Evolutionary conservation across 2,797 vertebrate genomes (phyloP).

Genomic region (Gobionotothen gibberifrons): DNA sequence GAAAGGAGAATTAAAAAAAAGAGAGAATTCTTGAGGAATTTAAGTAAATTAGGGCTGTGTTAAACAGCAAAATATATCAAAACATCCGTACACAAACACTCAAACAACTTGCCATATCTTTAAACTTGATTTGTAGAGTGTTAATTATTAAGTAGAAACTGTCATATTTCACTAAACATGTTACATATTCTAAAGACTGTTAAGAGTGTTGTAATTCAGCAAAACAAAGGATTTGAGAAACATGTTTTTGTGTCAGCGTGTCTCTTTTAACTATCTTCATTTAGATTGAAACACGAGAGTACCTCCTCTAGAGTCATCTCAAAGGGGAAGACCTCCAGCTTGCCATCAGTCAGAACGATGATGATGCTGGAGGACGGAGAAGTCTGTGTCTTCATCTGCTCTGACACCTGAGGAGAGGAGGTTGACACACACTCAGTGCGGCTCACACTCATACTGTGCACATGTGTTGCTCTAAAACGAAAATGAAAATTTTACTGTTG

Average conservation of each 20-base stretch:
- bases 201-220: slow-evolving; percentile 1
- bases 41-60: no score
- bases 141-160: neutral
- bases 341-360: slow-evolving; percentile 95
- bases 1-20: no score
- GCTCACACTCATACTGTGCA: neutral
- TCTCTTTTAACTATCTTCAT: neutral
- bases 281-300: slow-evolving; percentile 18
- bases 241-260: neutral
- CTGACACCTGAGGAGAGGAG: slow-evolving; percentile 75
- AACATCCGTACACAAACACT: no score
- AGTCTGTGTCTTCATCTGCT: slow-evolving; percentile 88
- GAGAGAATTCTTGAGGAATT: no score
- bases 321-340: slow-evolving; percentile 87
- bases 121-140: no score
- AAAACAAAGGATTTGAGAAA: neutral
- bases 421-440: neutral
- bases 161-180: neutral
- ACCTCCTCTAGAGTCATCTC: slow-evolving; percentile 90
- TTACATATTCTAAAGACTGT: neutral
- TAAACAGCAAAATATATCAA: no score
- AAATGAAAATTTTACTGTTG: neutral
- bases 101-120: no score
- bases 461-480: neutral
- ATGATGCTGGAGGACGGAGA: slow-evolving; percentile 90